Percentiles rank a stretch among this genome's conserved stretches.
Evolutionary conservation across 2,113 vertebrate genomes (phyloP).

Genomic region (Montifringilla adamsi): DNA sequence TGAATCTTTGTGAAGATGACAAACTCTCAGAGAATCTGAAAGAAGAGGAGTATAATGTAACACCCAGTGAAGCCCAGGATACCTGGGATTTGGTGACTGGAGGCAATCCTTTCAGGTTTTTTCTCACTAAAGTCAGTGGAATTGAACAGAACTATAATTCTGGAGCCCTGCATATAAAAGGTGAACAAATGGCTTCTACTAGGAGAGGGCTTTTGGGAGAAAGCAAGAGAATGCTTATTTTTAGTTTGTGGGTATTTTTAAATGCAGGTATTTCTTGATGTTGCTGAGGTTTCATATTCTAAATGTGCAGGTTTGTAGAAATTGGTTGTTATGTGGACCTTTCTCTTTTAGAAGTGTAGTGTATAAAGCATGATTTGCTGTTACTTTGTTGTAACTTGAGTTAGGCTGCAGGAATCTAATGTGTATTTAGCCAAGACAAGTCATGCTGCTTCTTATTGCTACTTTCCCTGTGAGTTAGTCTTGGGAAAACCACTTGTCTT

Average conservation of each 20-base stretch:
- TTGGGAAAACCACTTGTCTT: not conserved
- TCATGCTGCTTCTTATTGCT: not conserved
- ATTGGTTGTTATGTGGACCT: not conserved
- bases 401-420: not conserved
- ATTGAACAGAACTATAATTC: conserved; percentile 85
- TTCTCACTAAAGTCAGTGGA: conserved; percentile 91
- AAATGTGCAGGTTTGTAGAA: not conserved
- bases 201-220: not conserved
- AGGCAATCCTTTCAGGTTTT: conserved; percentile 85
- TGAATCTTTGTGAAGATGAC: not conserved
- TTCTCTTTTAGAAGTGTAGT: not conserved
- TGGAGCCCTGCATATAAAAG: conserved; percentile 91
- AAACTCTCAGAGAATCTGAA: conserved; percentile 44
- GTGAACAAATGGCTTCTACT: conserved; percentile 61
- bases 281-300: not conserved
- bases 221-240: not conserved
- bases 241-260: not conserved
- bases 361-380: not conserved
- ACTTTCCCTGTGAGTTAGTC: not conserved
- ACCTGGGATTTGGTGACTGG: conserved; percentile 76
- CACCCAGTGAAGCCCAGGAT: conserved; percentile 79
- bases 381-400: not conserved
- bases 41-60: conserved; percentile 17
- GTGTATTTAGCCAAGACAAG: not conserved
- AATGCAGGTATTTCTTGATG: not conserved